A percentile compares a stretch with the other conserved stretches of the same genome.
Evolutionary conservation across 2,113 vertebrate genomes (phyloP).

Genomic region (Ammodytes dubius): DNA sequence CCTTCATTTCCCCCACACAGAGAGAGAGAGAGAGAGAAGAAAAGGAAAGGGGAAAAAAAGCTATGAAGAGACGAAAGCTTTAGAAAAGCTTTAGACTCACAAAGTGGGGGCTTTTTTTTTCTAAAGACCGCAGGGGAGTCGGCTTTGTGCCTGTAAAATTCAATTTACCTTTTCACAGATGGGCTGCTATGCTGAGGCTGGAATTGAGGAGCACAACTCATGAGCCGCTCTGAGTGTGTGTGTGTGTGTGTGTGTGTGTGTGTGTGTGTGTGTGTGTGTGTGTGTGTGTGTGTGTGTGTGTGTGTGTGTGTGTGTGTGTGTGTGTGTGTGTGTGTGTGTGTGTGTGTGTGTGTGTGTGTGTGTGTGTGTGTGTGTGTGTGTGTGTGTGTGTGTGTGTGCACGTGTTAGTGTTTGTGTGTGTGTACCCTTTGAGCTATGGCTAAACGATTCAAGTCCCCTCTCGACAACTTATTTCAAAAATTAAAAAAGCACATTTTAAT

Average conservation of each 20-base stretch:
- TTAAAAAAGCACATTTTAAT: no score
- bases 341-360: no score
- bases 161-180: slow-evolving; percentile 82
- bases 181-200: slow-evolving; percentile 65
- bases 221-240: slow-evolving; percentile 57
- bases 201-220: slow-evolving; percentile 59
- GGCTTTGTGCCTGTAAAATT: slow-evolving; percentile 83
- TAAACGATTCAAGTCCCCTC: no score
- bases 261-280: no score
- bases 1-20: slow-evolving; percentile 72
- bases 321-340: no score
- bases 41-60: slow-evolving; percentile 27
- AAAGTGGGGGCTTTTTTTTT: slow-evolving; percentile 73
- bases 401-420: slow-evolving; percentile 6
- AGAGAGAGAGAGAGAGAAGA: slow-evolving; percentile 36
- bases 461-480: no score
- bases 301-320: no score
- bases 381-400: slow-evolving; percentile 17
- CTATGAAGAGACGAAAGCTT: slow-evolving; percentile 74
- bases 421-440: background rate
- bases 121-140: slow-evolving; percentile 75
- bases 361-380: no score
- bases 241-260: no score
- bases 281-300: no score
- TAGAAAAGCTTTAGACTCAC: slow-evolving; percentile 79